Percentiles rank a stretch among this genome's conserved stretches.
Evolutionary conservation across 2,113 vertebrate species (phyloP).

Genomic region (Emydocephalus ijimae): DNA sequence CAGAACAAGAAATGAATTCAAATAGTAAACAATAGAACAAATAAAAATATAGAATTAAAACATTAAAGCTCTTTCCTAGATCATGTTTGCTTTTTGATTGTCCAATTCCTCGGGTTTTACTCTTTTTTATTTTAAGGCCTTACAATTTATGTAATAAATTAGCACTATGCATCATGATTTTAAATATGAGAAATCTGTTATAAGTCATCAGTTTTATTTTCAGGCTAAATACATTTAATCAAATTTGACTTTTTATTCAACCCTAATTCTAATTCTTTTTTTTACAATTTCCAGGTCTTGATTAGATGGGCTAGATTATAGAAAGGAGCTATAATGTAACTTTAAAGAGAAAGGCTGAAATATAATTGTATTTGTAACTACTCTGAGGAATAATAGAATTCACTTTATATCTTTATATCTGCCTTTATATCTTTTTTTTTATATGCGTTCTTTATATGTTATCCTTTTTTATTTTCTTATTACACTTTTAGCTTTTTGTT

Average conservation of each 20-base stretch:
- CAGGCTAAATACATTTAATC: neutral
- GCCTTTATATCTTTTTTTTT: too few species aligned
- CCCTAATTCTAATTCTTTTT: neutral
- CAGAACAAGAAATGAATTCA: conserved; percentile 44
- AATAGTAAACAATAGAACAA: conserved; percentile 9
- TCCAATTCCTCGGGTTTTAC: neutral
- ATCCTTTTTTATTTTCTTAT: too few species aligned
- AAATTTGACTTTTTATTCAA: neutral
- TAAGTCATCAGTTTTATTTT: neutral
- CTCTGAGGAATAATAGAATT: too few species aligned
- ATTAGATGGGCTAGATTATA: too few species aligned
- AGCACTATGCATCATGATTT: neutral
- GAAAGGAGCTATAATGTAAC: too few species aligned
- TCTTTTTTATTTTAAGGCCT: neutral
- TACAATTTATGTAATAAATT: neutral
- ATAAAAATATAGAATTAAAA: neutral
- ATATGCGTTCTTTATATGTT: too few species aligned
- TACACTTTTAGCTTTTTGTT: too few species aligned
- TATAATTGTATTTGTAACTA: too few species aligned
- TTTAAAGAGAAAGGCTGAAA: too few species aligned
- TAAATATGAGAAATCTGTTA: neutral
- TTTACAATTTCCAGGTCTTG: too few species aligned
- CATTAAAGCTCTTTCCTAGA: neutral
- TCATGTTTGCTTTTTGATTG: conserved; percentile 13
- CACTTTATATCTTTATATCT: too few species aligned